These are phyloP conservation scores for Gallinago undulata DNA, from an alignment of 2,113 vertebrate species.

Conservation along the genomic window DNA sequence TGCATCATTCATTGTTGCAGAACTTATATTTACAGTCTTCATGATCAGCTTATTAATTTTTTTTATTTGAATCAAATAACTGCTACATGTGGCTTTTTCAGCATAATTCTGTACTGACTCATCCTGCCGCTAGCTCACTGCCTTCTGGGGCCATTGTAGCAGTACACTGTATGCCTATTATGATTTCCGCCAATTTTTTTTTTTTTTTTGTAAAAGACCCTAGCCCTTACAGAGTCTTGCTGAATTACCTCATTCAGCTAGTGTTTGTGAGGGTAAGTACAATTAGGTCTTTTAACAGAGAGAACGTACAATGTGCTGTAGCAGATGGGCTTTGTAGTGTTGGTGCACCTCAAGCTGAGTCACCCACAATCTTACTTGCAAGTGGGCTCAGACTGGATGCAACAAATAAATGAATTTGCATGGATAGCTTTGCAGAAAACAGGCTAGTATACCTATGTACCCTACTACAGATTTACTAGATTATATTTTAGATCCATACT, in stretches of 20 bases:
- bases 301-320: neutral
- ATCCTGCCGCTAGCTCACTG: neutral
- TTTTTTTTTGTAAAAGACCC: neutral
- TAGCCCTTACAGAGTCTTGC: neutral
- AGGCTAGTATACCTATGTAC: neutral
- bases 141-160: neutral
- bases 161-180: neutral
- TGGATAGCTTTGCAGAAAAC: neutral
- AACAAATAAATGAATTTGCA: neutral
- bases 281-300: neutral
- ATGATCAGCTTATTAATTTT: neutral
- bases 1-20: neutral
- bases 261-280: neutral
- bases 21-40: neutral
- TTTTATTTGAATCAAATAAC: neutral
- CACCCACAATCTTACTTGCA: neutral
- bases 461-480: neutral
- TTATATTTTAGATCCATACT: neutral
- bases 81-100: neutral
- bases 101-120: neutral
- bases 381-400: neutral
- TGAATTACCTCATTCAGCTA: neutral
- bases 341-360: slow-evolving; percentile 6
- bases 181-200: neutral
- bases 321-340: slow-evolving; percentile 31